Base-by-base conservation (phyloP, 2,888 invertebrate genomes). In the Zaprionus lineosus region DNA sequence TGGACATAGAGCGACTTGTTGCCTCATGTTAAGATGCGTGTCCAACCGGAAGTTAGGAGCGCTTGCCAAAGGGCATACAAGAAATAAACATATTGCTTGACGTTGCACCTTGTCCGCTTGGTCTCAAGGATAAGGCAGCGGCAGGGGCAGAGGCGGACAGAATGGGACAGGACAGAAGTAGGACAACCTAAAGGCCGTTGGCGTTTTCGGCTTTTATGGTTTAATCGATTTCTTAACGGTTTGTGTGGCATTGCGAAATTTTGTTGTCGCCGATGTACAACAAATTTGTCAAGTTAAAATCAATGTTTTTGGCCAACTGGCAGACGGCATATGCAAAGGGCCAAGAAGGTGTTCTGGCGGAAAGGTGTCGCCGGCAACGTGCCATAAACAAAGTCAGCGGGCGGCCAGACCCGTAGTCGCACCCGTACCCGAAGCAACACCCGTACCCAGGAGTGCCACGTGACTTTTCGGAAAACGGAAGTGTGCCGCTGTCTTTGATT, bases 301-400 rank as follows among this genome's bases (percentile, higher is more conserved):
- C 39, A 44, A 51, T 53, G 44, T 41, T 41, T 36, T 44, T 51
- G 39, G 53, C 36, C 56, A 39, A 59, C 15, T 39, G 29, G 58
- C 57, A 53, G 48, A 44, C 57, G 65, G 63, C 61, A 67, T 69
- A 79, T 83, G 76, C 70, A 82, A 85, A 75, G 43, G 56, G 50
- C 12, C 34, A 24, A 31, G 29, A 48, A 34, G 14, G 31, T 24
- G 6, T 24, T 2, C 18, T 29, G 12, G 11, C 11, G 43, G 40
- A 56, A 50, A 44, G 50, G 66, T 59, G 62, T 59, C 62, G 44
- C 50, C 60, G 66, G 65, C 62, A 84, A 86, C 84, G 86, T 86
- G 86, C 79, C 67, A 82, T 82, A 87, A 86, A 87, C 88, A 87
- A 87, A 73, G 77, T 53, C 87, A 86, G 84, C 87, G 78, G 87